A percentile compares a stretch with the other conserved stretches of the same genome.
These are phyloP conservation scores for Cataglyphis rosenhaueri DNA, from an alignment of 2,888 invertebrate species.

Conservation along the genomic window DNA sequence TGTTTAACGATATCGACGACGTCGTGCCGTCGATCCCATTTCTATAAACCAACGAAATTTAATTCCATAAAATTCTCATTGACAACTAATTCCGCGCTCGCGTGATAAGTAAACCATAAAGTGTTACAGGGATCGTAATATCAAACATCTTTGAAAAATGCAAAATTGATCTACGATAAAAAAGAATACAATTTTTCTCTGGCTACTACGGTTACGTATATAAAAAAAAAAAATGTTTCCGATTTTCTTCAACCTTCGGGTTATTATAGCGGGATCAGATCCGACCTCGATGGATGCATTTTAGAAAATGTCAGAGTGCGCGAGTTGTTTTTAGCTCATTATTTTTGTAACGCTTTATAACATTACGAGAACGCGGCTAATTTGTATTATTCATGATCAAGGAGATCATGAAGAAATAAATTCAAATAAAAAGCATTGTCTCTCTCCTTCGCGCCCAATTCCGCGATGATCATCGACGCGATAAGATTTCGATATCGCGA, in stretches of 20 bases:
- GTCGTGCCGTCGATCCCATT: background rate
- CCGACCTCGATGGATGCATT: slow-evolving; percentile 21
- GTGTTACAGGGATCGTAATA: background rate
- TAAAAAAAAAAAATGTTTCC: background rate
- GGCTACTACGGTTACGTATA: background rate
- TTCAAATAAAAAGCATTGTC: background rate
- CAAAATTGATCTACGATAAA: background rate
- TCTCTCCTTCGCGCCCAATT: background rate
- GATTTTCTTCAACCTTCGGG: slow-evolving; percentile 30
- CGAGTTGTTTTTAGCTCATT: slow-evolving; percentile 52
- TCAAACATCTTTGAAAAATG: background rate
- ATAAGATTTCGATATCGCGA: slow-evolving; percentile 1
- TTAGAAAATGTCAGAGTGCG: slow-evolving; percentile 54
- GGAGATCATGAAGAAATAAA: background rate
- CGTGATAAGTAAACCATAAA: background rate
- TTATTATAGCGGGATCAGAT: slow-evolving; percentile 36
- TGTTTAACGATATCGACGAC: background rate
- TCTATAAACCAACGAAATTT: background rate
- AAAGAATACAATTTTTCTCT: background rate
- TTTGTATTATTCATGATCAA: slow-evolving; percentile 10
- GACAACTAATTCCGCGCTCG: background rate
- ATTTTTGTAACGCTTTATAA: slow-evolving; percentile 46
- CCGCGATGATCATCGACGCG: background rate
- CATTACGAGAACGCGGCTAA: background rate
- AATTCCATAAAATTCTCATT: background rate